phyloP scores from a whole-genome alignment of 2,113 vertebrate species.

The Hyla sarda region DNA sequence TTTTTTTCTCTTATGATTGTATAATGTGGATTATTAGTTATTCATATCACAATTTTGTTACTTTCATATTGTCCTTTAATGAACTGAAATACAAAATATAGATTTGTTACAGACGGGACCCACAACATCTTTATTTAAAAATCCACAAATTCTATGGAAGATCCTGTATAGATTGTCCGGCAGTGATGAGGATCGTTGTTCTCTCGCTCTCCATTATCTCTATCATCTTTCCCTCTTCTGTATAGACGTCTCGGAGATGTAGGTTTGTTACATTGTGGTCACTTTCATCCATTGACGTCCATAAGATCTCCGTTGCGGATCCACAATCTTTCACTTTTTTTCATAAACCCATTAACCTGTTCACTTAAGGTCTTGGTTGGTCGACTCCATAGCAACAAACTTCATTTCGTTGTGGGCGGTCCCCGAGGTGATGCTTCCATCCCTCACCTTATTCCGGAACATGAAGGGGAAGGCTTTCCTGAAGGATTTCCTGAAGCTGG shows the following conservation, averaged over 20 bases:
- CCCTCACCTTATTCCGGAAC: conserved; percentile 79
- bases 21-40: not conserved
- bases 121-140: conserved; percentile 7
- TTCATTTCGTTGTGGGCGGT: conserved; percentile 84
- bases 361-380: conserved; percentile 48
- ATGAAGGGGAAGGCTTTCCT: conserved; percentile 82
- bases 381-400: conserved; percentile 75
- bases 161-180: not conserved
- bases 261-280: not conserved
- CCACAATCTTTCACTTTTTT: too few species aligned
- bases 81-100: conserved; percentile 38
- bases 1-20: too few species aligned
- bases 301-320: too few species aligned
- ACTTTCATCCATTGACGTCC: not conserved
- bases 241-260: not conserved
- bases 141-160: not conserved
- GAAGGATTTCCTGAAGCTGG: conserved; percentile 84
- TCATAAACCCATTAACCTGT: too few species aligned
- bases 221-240: too few species aligned
- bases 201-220: too few species aligned
- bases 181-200: not conserved
- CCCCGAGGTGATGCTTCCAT: conserved; percentile 76
- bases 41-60: too few species aligned
- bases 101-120: conserved; percentile 28
- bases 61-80: not conserved